Evolutionary conservation across 2,113 vertebrate genomes (phyloP).

Genomic region (Gorilla gorilla): DNA sequence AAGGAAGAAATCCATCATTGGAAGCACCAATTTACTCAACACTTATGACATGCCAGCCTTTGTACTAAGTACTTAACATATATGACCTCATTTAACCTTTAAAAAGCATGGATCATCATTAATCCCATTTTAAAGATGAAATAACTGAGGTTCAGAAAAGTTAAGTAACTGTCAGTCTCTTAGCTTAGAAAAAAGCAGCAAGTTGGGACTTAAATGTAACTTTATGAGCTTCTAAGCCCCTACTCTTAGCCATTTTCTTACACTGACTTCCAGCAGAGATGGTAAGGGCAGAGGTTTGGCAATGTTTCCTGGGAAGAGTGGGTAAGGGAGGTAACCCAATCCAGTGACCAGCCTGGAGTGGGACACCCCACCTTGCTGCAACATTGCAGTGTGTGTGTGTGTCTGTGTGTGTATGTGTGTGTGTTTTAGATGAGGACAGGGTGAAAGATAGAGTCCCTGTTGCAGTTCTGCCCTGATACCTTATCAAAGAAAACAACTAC

Average conservation of each 20-base stretch:
- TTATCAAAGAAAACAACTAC: neutral
- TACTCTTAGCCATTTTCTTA: neutral
- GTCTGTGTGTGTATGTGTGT: neutral
- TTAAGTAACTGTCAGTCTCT: neutral
- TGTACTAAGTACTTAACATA: neutral
- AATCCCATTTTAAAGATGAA: neutral
- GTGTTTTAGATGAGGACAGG: neutral
- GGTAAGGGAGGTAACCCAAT: neutral
- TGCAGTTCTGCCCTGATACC: neutral
- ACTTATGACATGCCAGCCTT: rapidly evolving
- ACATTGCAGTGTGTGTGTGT: neutral
- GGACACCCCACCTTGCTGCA: neutral
- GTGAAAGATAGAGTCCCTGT: neutral
- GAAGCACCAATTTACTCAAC: neutral
- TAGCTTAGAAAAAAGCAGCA: neutral
- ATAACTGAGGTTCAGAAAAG: neutral
- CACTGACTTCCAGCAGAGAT: neutral
- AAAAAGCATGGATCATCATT: neutral
- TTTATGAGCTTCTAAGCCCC: too few relatives aligned
- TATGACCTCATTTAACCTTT: neutral
- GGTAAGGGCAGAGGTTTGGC: neutral
- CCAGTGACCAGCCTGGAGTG: neutral
- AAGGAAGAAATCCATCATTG: neutral
- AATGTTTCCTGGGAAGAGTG: neutral
- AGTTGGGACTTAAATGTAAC: neutral